Evolutionary conservation across 1,140 invertebrate species (phyloP).

Genomic region (Nomia melanderi): DNA sequence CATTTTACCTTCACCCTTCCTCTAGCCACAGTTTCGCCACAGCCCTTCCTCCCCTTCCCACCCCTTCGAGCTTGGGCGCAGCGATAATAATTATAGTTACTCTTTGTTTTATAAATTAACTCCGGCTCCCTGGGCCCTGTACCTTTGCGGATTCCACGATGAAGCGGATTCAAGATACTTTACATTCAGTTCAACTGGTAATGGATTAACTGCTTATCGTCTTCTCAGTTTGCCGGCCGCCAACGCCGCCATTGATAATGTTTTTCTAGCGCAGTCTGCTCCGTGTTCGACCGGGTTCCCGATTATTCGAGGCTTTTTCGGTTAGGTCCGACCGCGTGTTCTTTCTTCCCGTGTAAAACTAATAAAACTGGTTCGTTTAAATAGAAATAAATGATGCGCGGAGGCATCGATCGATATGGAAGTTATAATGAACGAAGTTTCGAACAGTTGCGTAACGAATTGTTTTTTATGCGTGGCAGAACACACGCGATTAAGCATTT

Average conservation of each 20-base stretch:
- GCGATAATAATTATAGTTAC: conserved; percentile 69
- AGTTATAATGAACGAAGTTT: no score
- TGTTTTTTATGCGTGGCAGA: no score
- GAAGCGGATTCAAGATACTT: conserved; percentile 45
- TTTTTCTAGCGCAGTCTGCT: background rate
- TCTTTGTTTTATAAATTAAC: conserved; percentile 74
- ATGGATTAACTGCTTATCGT: conserved; percentile 73
- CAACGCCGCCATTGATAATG: background rate
- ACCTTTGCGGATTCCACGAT: conserved; percentile 28
- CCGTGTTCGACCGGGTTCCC: background rate
- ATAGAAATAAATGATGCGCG: no score
- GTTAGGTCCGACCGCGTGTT: background rate
- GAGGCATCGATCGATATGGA: no score
- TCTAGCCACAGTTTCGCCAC: conserved; percentile 25
- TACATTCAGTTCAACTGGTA: conserved; percentile 71
- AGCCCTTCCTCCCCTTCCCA: conserved; percentile 20
- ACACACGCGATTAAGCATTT: no score
- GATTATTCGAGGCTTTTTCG: background rate
- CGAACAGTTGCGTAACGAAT: no score
- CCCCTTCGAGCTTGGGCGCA: conserved; percentile 13
- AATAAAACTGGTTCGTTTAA: background rate
- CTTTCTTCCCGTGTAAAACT: background rate
- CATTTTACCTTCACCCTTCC: conserved; percentile 29
- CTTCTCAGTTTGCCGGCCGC: conserved; percentile 1
- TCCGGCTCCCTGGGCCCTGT: conserved; percentile 17